Evolutionary conservation across 2,888 invertebrate genomes (phyloP).

Genomic region (Stegophylla sp.): DNA sequence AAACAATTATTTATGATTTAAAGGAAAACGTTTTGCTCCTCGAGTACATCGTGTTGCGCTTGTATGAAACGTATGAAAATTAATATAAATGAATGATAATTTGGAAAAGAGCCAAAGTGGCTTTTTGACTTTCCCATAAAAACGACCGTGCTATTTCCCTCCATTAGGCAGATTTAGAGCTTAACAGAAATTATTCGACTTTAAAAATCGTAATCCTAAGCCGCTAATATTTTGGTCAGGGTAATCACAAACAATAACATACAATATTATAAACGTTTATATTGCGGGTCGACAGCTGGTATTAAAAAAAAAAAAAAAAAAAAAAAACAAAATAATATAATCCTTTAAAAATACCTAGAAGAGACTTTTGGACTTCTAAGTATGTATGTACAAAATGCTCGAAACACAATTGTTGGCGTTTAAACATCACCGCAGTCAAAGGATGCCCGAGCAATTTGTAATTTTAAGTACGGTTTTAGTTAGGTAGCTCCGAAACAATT

Average conservation of each 20-base stretch:
- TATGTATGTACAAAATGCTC: not conserved
- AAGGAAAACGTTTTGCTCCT: not conserved
- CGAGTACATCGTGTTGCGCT: not conserved
- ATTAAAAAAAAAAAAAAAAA: not conserved
- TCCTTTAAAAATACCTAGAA: not conserved
- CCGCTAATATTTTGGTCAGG: not conserved
- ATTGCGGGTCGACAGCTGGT: not conserved
- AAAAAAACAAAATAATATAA: not conserved
- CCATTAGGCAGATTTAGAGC: not conserved
- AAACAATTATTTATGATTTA: not conserved
- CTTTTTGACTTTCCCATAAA: constrained; percentile 21
- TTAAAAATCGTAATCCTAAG: not conserved
- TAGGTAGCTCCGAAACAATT: constrained; percentile 38
- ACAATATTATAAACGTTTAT: not conserved
- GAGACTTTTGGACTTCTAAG: constrained; percentile 16
- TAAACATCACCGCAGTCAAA: constrained; percentile 10
- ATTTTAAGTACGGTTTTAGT: constrained; percentile 52
- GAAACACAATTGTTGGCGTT: not conserved
- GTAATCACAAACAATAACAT: not conserved
- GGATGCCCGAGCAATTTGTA: constrained; percentile 30
- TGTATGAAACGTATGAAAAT: not conserved
- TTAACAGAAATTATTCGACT: not conserved
- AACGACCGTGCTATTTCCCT: not conserved
- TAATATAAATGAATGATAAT: constrained; percentile 33
- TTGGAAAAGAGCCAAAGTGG: constrained; percentile 29